These are phyloP conservation scores for Micromesistius poutassou DNA, from an alignment of 2,797 vertebrate genomes.

Conservation along the genomic window DNA sequence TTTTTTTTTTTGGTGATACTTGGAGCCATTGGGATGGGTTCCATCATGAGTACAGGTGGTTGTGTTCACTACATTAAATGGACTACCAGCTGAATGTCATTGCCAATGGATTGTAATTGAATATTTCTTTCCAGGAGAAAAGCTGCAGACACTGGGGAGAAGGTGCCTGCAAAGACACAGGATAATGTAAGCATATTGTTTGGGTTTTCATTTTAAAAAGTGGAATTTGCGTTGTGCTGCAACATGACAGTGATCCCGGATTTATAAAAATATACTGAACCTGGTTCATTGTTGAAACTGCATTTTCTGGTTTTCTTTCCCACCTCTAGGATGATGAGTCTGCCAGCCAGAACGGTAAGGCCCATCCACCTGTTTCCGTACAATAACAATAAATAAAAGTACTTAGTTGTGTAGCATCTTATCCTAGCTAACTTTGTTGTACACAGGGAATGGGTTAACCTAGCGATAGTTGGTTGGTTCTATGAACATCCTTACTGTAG, in stretches of 20 bases:
- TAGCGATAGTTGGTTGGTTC: no score
- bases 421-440: no score
- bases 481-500: no score
- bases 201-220: not conserved
- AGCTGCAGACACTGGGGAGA: conserved; percentile 73
- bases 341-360: conserved; percentile 72
- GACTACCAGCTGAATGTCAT: not conserved
- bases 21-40: not conserved
- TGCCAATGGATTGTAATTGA: not conserved
- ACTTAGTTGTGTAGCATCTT: no score
- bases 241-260: not conserved
- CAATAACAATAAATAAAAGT: no score
- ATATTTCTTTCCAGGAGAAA: conserved; percentile 68
- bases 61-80: not conserved
- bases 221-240: not conserved
- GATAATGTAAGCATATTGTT: conserved; percentile 65
- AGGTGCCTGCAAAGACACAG: conserved; percentile 63
- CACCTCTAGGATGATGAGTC: conserved; percentile 79
- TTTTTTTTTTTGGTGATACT: not conserved
- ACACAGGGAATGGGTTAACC: no score
- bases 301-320: conserved; percentile 27
- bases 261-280: not conserved
- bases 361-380: conserved; percentile 20
- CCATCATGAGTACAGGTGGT: not conserved
- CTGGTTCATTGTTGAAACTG: conserved; percentile 26